Percentiles rank a stretch among this genome's conserved stretches.
These are phyloP conservation scores for Anas platyrhynchos DNA, from an alignment of 2,113 vertebrate genomes.

Conservation along the genomic window DNA sequence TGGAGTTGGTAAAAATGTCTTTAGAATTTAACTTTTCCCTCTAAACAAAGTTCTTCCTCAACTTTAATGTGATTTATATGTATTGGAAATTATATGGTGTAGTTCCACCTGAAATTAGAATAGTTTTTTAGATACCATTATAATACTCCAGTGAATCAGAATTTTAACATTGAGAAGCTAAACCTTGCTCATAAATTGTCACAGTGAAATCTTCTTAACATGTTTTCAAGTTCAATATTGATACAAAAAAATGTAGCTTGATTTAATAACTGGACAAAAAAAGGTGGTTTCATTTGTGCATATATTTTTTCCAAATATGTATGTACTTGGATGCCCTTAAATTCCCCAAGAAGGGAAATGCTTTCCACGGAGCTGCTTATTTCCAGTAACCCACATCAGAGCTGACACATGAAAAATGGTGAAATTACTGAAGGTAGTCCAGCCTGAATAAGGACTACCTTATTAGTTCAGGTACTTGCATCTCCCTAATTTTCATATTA, in stretches of 20 bases:
- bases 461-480: slow-evolving; percentile 98
- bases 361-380: slow-evolving; percentile 80
- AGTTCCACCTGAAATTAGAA: slow-evolving; percentile 30
- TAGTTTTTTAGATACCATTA: not conserved
- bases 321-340: slow-evolving; percentile 81
- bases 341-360: slow-evolving; percentile 83
- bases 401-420: slow-evolving; percentile 98
- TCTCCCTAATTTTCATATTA: slow-evolving; percentile 98
- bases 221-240: slow-evolving; percentile 67
- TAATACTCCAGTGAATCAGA: slow-evolving; percentile 18
- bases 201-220: slow-evolving; percentile 62
- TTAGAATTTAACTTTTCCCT: not conserved
- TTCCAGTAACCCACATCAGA: slow-evolving; percentile 85
- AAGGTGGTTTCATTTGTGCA: slow-evolving; percentile 71
- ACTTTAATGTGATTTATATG: not conserved
- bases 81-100: slow-evolving; percentile 11
- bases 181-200: slow-evolving; percentile 34
- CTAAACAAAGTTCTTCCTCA: not conserved
- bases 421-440: slow-evolving; percentile 92
- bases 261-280: slow-evolving; percentile 76
- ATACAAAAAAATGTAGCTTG: slow-evolving; percentile 71
- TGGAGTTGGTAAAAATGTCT: not conserved
- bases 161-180: slow-evolving; percentile 39
- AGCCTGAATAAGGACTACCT: slow-evolving; percentile 95
- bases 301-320: slow-evolving; percentile 73